Conservation (phyloP, 2,797 vertebrate species). For the Uromys caudimaculatus region DNA sequence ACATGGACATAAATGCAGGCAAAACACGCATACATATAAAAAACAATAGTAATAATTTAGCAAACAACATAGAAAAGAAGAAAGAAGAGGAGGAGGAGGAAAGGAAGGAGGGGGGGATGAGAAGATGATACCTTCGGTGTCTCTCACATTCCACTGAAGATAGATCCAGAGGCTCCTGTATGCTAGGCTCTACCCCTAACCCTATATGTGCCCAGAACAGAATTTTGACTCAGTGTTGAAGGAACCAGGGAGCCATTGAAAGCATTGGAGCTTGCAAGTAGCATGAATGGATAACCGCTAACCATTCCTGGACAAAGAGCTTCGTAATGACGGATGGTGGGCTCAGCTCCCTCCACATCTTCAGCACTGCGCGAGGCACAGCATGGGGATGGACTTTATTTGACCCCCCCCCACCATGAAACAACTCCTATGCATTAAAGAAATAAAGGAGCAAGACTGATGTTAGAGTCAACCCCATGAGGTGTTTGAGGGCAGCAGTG, state of each 20-base stretch:
- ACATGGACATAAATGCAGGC: not conserved
- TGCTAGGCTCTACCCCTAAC: not conserved
- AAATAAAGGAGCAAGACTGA: not conserved
- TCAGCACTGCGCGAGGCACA: not conserved
- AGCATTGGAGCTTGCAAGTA: not conserved
- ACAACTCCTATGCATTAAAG: not conserved
- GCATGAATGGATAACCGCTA: not conserved
- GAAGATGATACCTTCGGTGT: not conserved
- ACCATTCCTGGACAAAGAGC: not conserved
- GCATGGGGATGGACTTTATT: not conserved
- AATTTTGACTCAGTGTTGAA: not conserved
- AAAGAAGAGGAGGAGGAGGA: not conserved
- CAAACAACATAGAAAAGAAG: not conserved
- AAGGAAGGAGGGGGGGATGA: not conserved
- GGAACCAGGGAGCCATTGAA: not conserved
- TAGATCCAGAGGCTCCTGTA: not conserved
- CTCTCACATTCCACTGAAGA: not conserved
- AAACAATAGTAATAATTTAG: not conserved
- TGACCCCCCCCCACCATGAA: not conserved
- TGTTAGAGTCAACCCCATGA: not conserved
- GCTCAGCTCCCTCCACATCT: not conserved
- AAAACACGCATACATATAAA: not conserved
- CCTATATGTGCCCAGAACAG: not conserved
- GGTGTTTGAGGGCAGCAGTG: not conserved
- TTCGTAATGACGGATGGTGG: not conserved